Base-by-base conservation (phyloP, 1,140 invertebrate genomes). In the Leptopilina boulardi region DNA sequence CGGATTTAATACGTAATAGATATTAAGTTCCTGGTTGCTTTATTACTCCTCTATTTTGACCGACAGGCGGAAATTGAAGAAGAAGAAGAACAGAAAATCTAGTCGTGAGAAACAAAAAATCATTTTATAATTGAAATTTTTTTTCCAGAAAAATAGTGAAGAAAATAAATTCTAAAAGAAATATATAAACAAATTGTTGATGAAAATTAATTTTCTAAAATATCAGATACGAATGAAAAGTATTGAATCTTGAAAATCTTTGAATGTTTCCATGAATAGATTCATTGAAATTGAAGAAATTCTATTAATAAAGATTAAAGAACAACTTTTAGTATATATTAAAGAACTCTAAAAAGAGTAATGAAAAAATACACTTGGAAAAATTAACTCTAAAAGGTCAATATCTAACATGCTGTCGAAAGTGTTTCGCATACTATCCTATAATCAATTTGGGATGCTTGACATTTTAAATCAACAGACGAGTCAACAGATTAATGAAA, bases 1-100 rank as follows among this genome's bases (percentile, higher is more conserved):
- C 21, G 56, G 56, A 59, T 59, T 59, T 59, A 59, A 26, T 59
- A 59, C 56, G 56, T 59, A 59, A 59, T 26, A 59, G 3, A 47
- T 30, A 30, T 47, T 42, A 8, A 56, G 19, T 56, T 59, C 56
- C 56, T 59, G 56, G 56, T 59, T 59, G 56, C 23, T 59, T 59
- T 59, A 15, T 59, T 26, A 47, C 44, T 15, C 44, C 44, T 59
- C 3, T 26, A 51, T 51, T n/a, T 30, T 26, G 13, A 59, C 21
- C 10, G 56, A 30, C 3, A 59, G 21, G 56, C 56, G 56, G 23
- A 59, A 59, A 21, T 59, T 26, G 11, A 59, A 59, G 26, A 10
- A 59, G 21, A 59, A 59, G 19, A 59, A 10, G 21, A 59, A 59
- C 56, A 59, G 19, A 59, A 59, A 21, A 5, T 59, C 11, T 9